A percentile compares a stretch with the other conserved stretches of the same genome.
These are phyloP conservation scores for Automeris io DNA, from an alignment of 2,888 invertebrate genomes.

Conservation along the genomic window DNA sequence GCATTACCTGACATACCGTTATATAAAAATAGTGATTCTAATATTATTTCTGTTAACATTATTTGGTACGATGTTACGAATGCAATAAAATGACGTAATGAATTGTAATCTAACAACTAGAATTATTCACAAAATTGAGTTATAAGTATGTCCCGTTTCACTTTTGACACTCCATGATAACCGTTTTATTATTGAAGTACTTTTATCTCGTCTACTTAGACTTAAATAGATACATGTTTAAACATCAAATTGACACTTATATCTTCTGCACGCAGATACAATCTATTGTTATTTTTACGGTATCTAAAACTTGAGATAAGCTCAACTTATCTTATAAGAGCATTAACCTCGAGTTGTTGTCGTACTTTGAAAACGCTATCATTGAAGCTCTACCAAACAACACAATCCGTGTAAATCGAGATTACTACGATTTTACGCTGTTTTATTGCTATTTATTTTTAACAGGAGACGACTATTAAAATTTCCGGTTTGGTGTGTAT, in stretches of 20 bases:
- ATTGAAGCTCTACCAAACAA: neutral
- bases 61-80: too few species aligned
- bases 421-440: slow-evolving; percentile 6
- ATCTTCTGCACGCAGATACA: neutral
- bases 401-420: slow-evolving; percentile 4
- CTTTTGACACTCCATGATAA: too few species aligned
- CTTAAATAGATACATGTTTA: too few species aligned
- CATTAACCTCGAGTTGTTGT: neutral
- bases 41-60: too few species aligned
- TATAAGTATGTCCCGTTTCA: too few species aligned
- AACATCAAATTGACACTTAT: neutral
- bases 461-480: neutral
- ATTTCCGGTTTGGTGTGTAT: neutral
- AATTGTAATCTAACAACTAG: too few species aligned
- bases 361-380: neutral
- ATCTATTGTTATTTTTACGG: neutral
- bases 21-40: too few species aligned
- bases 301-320: neutral
- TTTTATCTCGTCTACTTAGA: too few species aligned
- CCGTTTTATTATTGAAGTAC: too few species aligned
- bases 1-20: too few species aligned
- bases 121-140: too few species aligned
- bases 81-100: too few species aligned
- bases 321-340: neutral
- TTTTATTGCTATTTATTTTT: neutral